Evolutionary conservation across 2,113 vertebrate species (phyloP).

Genomic region (Hypocryptadius cinnamomeus): DNA sequence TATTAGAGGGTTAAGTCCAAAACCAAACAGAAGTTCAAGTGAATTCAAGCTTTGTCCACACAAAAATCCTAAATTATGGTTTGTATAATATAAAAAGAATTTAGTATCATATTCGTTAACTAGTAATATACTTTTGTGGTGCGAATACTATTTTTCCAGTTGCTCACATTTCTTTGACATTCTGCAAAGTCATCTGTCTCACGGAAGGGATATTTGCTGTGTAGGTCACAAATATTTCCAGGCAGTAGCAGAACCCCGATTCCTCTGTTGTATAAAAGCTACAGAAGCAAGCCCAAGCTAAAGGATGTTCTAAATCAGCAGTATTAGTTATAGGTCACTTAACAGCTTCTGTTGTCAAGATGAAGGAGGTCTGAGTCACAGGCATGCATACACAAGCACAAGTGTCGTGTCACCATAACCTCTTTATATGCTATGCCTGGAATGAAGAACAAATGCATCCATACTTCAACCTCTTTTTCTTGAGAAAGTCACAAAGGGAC

Average conservation of each 20-base stretch:
- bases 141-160: not conserved
- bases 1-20: not conserved
- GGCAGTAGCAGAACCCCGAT: not conserved
- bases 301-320: slow-evolving; percentile 11
- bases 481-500: not conserved
- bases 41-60: not conserved
- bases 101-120: not conserved
- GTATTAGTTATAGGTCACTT: slow-evolving; percentile 24
- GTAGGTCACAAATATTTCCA: not conserved
- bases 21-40: not conserved
- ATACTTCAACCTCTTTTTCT: not conserved
- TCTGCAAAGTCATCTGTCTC: not conserved
- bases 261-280: not conserved
- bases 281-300: not conserved
- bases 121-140: not conserved
- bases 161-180: not conserved
- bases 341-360: slow-evolving; percentile 12
- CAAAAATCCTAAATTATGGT: not conserved
- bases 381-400: not conserved
- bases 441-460: not conserved
- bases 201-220: not conserved
- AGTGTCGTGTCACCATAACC: not conserved
- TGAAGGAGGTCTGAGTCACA: not conserved
- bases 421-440: not conserved
- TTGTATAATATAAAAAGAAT: not conserved